Conservation (phyloP, 2,888 invertebrate genomes). For the Nemurella pictetii region DNA sequence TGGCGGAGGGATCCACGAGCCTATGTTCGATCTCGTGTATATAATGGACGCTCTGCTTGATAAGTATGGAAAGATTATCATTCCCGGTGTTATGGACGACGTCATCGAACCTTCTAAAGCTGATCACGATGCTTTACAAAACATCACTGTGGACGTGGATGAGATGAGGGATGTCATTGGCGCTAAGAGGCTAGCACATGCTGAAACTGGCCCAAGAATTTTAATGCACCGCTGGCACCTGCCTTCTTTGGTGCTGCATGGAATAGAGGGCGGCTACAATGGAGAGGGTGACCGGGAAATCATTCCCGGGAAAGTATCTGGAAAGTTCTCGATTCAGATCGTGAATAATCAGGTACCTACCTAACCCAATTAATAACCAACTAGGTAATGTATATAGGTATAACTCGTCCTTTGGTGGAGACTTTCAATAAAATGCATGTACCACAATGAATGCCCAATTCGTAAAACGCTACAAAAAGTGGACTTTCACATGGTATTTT, state of each 20-base stretch:
- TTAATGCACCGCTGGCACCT: slow-evolving; percentile 20
- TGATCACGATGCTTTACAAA: neutral
- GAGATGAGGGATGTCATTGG: neutral
- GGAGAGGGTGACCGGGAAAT: neutral
- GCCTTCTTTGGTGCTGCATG: neutral
- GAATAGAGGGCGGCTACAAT: slow-evolving; percentile 1
- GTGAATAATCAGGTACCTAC: slow-evolving; percentile 24
- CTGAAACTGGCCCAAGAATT: neutral
- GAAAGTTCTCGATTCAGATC: slow-evolving; percentile 25
- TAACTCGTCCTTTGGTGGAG: neutral
- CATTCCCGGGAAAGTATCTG: slow-evolving; percentile 9
- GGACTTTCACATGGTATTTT: neutral
- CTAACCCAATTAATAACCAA: too few relatives aligned
- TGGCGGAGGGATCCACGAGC: slow-evolving; percentile 10
- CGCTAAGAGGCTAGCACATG: neutral
- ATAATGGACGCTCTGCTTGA: slow-evolving; percentile 13
- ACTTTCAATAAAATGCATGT: too few relatives aligned
- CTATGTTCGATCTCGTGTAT: neutral
- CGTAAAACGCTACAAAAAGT: too few relatives aligned
- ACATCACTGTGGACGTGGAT: neutral
- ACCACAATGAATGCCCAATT: too few relatives aligned
- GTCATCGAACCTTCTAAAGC: neutral
- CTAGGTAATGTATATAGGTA: neutral
- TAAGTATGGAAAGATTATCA: slow-evolving; percentile 1
- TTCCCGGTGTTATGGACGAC: slow-evolving; percentile 22